Percentiles rank a stretch among this genome's conserved stretches.
phyloP scores from a whole-genome alignment of 2,888 invertebrate species.

The Tetranychus piercei region DNA sequence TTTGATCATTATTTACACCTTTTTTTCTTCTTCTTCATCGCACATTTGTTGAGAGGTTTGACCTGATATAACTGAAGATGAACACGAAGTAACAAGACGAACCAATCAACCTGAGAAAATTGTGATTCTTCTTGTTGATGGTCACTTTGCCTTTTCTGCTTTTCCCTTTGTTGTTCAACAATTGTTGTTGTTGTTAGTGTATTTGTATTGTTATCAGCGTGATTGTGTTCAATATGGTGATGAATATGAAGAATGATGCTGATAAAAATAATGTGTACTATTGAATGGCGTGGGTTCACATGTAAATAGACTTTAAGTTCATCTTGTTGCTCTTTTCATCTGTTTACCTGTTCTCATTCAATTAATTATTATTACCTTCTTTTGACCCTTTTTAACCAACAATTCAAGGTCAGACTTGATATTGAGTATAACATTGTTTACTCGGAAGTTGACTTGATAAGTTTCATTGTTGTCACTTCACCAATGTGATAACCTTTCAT shows the following conservation, averaged over 20 bases:
- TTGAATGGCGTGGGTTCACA: not conserved
- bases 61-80: not conserved
- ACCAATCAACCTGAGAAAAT: not conserved
- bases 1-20: too few species aligned
- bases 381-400: not conserved
- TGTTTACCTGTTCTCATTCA: not conserved
- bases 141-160: not conserved
- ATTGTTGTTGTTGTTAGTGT: not conserved
- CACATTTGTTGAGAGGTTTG: too few species aligned
- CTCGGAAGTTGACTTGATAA: too few species aligned
- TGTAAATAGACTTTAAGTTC: not conserved
- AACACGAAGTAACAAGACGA: not conserved
- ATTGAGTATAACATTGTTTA: too few species aligned
- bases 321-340: too few species aligned
- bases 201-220: not conserved
- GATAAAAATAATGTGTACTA: too few species aligned
- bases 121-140: not conserved
- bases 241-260: not conserved
- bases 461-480: too few species aligned
- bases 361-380: not conserved
- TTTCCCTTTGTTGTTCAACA: not conserved
- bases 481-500: too few species aligned
- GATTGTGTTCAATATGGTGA: not conserved
- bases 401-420: too few species aligned
- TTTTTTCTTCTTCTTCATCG: too few species aligned